Percentiles rank a stretch among this genome's conserved stretches.
Evolutionary conservation across 1,140 invertebrate species (phyloP).

Genomic region (Tetragnatha versicolor): DNA sequence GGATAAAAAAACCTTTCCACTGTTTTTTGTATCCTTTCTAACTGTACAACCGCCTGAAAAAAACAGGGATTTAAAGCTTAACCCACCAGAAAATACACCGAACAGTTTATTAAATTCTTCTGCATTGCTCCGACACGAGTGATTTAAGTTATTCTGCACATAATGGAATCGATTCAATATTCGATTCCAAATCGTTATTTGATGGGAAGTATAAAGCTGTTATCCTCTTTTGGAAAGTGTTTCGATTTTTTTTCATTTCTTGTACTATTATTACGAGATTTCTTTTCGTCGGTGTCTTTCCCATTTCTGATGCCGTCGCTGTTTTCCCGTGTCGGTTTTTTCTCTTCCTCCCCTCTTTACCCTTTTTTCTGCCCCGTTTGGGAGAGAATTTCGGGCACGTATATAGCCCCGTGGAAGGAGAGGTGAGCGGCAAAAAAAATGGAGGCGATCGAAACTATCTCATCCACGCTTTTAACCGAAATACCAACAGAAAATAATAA

Average conservation of each 20-base stretch:
- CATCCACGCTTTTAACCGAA: constrained; percentile 32
- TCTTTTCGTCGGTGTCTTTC: constrained; percentile 18
- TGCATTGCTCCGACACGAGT: too few species aligned
- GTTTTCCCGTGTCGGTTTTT: too few species aligned
- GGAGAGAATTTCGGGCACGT: constrained; percentile 25
- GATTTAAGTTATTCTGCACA: too few species aligned
- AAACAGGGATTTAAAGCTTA: too few species aligned
- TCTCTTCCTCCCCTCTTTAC: constrained; percentile 6
- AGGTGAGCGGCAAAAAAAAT: constrained; percentile 8
- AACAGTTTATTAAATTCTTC: too few species aligned
- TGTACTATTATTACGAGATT: too few species aligned
- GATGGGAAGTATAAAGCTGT: constrained; percentile 32
- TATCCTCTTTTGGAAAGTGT: constrained; percentile 8
- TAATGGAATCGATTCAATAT: constrained; percentile 19
- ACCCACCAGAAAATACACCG: too few species aligned
- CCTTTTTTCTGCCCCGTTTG: neutral
- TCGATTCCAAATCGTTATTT: constrained; percentile 33
- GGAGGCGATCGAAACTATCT: neutral
- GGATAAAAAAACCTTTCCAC: too few species aligned
- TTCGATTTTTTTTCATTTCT: constrained; percentile 22
- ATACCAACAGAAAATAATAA: constrained; percentile 4
- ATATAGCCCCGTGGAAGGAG: neutral
- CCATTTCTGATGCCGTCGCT: neutral
- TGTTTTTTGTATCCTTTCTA: too few species aligned
- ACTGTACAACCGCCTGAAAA: too few species aligned